Evolutionary conservation across 2,113 vertebrate species (phyloP).

Genomic region (Nibea coibor): DNA sequence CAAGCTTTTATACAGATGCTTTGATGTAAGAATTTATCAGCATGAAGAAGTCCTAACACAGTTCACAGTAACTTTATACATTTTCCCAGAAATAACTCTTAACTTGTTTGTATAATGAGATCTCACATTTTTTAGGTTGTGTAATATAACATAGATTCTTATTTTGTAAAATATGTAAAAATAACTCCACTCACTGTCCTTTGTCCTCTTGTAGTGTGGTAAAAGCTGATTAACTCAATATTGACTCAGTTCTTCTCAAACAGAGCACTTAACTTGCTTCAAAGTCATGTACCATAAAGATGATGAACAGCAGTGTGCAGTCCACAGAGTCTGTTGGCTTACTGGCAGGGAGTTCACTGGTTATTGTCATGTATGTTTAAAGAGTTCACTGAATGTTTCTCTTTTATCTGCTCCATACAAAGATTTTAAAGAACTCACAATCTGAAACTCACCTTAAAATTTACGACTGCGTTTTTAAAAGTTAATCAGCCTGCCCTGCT

Average conservation of each 20-base stretch:
- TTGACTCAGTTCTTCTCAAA: conserved; percentile 56
- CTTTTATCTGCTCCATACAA: background rate
- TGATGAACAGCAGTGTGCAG: conserved; percentile 51
- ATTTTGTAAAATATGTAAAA: conserved; percentile 3
- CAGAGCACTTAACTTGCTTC: conserved; percentile 47
- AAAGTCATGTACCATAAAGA: conserved; percentile 63
- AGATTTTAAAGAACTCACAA: background rate
- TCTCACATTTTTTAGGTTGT: background rate
- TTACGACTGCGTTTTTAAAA: conserved; percentile 8
- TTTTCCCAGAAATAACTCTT: background rate
- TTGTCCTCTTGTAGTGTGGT: conserved; percentile 23
- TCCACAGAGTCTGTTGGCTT: conserved; percentile 19
- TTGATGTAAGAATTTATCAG: background rate
- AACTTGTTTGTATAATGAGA: background rate
- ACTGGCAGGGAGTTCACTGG: conserved; percentile 12
- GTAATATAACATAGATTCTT: background rate
- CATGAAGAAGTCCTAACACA: background rate
- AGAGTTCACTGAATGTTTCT: conserved; percentile 11
- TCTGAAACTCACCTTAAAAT: background rate
- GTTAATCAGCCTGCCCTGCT: background rate
- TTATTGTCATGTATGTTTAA: conserved; percentile 13
- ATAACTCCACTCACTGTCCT: conserved; percentile 4
- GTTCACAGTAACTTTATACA: background rate
- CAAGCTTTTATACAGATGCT: background rate
- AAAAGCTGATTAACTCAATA: conserved; percentile 60